Evolutionary conservation across 2,888 invertebrate genomes (phyloP), one percentile per base, ranked within the genome.

Genomic region (Mythimna pallens): DNA sequence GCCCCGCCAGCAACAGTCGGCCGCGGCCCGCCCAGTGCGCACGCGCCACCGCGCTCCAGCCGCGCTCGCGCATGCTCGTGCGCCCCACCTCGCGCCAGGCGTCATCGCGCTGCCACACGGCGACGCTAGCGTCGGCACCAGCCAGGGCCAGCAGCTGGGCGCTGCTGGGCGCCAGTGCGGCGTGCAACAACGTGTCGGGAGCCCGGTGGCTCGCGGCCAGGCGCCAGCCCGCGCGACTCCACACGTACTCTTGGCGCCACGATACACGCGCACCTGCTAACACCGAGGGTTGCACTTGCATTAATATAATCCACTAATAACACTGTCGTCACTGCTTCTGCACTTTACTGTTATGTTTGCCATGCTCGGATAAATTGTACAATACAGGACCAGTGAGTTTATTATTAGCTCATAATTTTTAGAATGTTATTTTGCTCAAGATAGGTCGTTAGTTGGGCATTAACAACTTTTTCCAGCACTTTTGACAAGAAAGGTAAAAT

Each of bases 1-100:
- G 86, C n/a, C 94, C 94, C 10, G 89, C 88, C 43, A 92, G 79
- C 80, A 94, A 89, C 82, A 94, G 90, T 4, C 91, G 90, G 20
- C 71, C 76, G n/a, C 76, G 70, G 62, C 87, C 65, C 1, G 80
- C 85, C 89, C 90, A 91, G 58, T 74, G 71, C 47, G 72, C 88
- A 71, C 90, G 89, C 81, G 86, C 86, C 69, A 81, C 88, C 55
- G 73, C 61, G 30, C 79, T 67, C 92, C 93, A 91, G 70, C 90
- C 92, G 78, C 88, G 88, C 73, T 70, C 65, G 58, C 81, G 83
- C 79, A 88, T 52, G 71, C 76, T 61, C 20, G 67, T 25, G 57
- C 81, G 78, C 66, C 85, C 80, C 63, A 50, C 65, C 83, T 70
- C 80, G 47, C 43, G 30, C 77, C 75, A 82, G 84, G 88, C 52